Percentiles rank a stretch among this genome's conserved stretches.
These are phyloP conservation scores for Dallia pectoralis DNA, from an alignment of 2,797 vertebrate genomes.

Conservation along the genomic window DNA sequence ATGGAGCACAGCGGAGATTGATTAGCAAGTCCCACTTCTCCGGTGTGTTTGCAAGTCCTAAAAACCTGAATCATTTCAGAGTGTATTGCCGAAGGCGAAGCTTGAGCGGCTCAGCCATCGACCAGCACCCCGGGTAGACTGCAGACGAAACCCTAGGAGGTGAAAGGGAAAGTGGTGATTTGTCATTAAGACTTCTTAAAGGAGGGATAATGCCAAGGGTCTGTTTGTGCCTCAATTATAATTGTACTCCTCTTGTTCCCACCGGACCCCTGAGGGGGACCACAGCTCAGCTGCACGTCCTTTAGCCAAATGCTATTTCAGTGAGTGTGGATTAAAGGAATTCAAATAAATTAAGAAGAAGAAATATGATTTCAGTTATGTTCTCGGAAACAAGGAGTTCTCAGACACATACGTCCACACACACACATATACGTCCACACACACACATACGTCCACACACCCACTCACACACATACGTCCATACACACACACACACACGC, in stretches of 20 bases:
- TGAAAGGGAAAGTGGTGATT: constrained; percentile 75
- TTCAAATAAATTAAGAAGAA: neutral
- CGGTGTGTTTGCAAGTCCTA: constrained; percentile 49
- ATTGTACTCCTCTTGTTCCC: constrained; percentile 44
- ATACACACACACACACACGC: constrained; percentile 5
- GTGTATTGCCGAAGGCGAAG: constrained; percentile 56
- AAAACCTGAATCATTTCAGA: constrained; percentile 58
- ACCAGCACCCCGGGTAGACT: constrained; percentile 61
- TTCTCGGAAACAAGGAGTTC: neutral
- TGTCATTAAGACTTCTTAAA: constrained; percentile 77
- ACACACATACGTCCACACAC: too few relatives aligned
- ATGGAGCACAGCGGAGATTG: constrained; percentile 27
- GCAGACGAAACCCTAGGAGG: constrained; percentile 68
- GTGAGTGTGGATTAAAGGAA: neutral
- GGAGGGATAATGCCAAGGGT: constrained; percentile 66
- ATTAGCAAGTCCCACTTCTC: constrained; percentile 39
- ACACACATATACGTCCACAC: too few relatives aligned
- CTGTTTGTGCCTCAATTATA: constrained; percentile 68
- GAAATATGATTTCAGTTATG: neutral
- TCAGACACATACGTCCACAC: too few relatives aligned
- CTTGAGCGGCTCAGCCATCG: constrained; percentile 57
- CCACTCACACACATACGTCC: too few relatives aligned
- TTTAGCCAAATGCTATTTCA: neutral
- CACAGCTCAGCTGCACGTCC: constrained; percentile 45
- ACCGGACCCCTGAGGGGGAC: constrained; percentile 43